These are phyloP conservation scores for Lepilemur septentrionalis DNA, from an alignment of 2,797 vertebrate genomes.

Conservation along the genomic window DNA sequence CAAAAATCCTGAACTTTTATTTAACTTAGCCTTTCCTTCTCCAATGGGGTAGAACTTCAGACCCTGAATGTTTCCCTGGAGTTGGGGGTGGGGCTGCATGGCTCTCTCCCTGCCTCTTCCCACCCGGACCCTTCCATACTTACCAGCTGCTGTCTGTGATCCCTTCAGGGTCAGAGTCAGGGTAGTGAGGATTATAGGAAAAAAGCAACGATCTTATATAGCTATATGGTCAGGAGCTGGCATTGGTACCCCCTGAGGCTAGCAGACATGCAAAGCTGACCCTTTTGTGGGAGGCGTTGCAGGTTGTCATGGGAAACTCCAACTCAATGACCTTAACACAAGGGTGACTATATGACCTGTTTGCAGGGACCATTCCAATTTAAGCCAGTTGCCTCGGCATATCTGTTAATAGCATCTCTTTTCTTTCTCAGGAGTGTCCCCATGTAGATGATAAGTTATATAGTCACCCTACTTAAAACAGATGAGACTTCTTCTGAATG, in stretches of 20 bases:
- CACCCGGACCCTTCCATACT: neutral
- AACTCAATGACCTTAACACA: neutral
- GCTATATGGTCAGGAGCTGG: neutral
- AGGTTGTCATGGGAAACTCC: neutral
- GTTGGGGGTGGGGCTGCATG: rapidly evolving
- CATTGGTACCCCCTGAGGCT: neutral
- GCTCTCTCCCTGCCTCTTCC: neutral
- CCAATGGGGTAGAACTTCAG: neutral
- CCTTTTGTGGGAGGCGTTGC: neutral
- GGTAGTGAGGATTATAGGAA: neutral
- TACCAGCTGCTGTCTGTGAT: neutral
- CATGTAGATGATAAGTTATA: neutral
- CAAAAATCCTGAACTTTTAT: neutral
- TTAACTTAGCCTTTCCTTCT: neutral
- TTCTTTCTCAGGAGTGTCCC: neutral
- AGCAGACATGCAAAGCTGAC: neutral
- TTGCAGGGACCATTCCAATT: neutral
- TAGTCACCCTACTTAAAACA: neutral
- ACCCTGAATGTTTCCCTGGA: neutral
- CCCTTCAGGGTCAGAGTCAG: neutral
- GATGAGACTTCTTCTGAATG: neutral
- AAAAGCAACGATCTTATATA: neutral
- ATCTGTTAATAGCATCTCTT: neutral
- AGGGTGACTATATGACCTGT: neutral
- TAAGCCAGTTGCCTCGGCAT: neutral